phyloP scores from a whole-genome alignment of 2,888 invertebrate species.

The Pseudococcus longispinus region DNA sequence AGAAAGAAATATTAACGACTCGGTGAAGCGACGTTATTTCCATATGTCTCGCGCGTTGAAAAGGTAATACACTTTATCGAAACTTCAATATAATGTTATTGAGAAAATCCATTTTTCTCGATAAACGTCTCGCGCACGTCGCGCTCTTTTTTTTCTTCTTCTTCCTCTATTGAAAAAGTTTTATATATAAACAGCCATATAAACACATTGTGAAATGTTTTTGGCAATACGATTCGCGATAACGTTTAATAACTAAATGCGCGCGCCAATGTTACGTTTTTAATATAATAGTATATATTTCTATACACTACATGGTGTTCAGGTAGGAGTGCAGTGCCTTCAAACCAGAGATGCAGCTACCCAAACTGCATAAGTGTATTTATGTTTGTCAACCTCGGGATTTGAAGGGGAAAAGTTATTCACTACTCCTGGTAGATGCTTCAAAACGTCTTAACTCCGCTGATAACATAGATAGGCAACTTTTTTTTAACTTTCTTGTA shows the following conservation, averaged over 20 bases:
- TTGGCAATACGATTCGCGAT: conserved; percentile 8
- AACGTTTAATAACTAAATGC: conserved; percentile 8
- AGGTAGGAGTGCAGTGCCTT: not conserved
- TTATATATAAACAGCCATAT: not conserved
- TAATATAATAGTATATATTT: not conserved
- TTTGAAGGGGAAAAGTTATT: too few relatives aligned
- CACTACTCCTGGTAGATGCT: too few relatives aligned
- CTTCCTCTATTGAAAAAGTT: not conserved
- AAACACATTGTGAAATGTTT: conserved; percentile 12
- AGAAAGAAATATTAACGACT: conserved; percentile 26
- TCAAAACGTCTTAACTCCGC: too few relatives aligned
- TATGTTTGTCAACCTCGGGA: too few relatives aligned
- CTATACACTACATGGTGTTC: not conserved
- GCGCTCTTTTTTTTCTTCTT: not conserved
- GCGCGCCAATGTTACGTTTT: not conserved
- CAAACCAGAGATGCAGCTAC: too few relatives aligned
- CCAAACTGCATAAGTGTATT: too few relatives aligned
- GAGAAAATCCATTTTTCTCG: conserved; percentile 34
- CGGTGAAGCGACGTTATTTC: conserved; percentile 18
- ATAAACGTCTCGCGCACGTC: not conserved
- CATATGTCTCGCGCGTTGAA: conserved; percentile 11
- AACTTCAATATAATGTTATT: conserved; percentile 27
- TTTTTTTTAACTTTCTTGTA: too few relatives aligned
- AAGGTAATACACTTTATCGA: conserved; percentile 33
- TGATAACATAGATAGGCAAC: too few relatives aligned